phyloP scores from a whole-genome alignment of 2,888 invertebrate genomes.

The Eupithecia tripunctaria region DNA sequence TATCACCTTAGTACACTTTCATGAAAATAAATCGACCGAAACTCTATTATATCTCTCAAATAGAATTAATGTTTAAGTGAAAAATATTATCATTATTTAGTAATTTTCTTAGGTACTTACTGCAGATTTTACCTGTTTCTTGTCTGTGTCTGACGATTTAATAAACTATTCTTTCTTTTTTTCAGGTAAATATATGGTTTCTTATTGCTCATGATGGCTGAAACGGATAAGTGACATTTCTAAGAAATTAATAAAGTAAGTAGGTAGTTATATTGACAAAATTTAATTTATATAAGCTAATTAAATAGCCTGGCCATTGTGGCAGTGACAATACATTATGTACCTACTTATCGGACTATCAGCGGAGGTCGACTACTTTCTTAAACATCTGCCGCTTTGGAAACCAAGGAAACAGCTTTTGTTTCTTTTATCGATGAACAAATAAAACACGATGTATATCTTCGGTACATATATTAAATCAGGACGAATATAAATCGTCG shows the following conservation, averaged over 20 bases:
- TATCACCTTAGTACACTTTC: background rate
- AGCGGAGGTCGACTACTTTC: conserved; percentile 63
- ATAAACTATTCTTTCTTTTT: conserved; percentile 46
- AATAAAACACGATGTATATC: conserved; percentile 1
- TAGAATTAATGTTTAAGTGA: background rate
- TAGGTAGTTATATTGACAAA: background rate
- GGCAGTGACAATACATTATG: conserved; percentile 60
- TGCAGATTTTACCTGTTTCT: background rate
- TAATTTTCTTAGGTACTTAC: too few species aligned
- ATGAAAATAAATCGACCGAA: background rate
- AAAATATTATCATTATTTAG: too few species aligned
- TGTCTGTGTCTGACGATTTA: background rate
- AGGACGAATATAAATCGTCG: background rate
- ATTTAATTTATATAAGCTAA: conserved; percentile 33
- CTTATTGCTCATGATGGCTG: conserved; percentile 2
- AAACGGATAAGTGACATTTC: background rate
- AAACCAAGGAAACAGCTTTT: conserved; percentile 48
- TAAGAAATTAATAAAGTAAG: background rate
- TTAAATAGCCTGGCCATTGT: conserved; percentile 44
- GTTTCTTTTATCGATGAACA: conserved; percentile 32
- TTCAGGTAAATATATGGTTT: conserved; percentile 61
- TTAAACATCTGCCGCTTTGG: conserved; percentile 55
- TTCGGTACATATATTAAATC: background rate
- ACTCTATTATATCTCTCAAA: background rate
- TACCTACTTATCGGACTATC: conserved; percentile 64